Percentiles rank a stretch among this genome's conserved stretches.
These are phyloP conservation scores for Eilema griseolum DNA, from an alignment of 2,888 invertebrate species.

Conservation along the genomic window DNA sequence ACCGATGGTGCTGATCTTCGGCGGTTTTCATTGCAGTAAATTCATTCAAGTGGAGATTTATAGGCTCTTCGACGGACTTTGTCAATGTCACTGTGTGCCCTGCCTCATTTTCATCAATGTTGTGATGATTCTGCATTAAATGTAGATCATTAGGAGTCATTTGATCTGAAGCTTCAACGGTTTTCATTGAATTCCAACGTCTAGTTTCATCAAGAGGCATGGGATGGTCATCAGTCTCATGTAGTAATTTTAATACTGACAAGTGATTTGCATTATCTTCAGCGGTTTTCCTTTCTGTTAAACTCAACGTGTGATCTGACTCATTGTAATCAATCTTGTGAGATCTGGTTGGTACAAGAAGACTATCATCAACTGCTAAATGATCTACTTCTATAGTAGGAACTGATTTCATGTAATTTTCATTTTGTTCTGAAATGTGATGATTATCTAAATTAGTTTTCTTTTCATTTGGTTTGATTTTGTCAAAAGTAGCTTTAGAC, in stretches of 20 bases:
- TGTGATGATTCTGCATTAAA: constrained; percentile 12
- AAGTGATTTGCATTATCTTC: constrained; percentile 23
- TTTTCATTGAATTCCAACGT: constrained; percentile 6
- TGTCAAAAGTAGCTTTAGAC: neutral
- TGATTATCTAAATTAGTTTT: constrained; percentile 22
- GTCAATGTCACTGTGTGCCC: constrained; percentile 12
- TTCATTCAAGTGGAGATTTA: neutral
- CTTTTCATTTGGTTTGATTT: constrained; percentile 21
- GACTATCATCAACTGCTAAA: constrained; percentile 2
- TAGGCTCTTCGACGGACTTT: constrained; percentile 22
- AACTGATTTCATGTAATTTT: constrained; percentile 36
- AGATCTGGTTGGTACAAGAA: constrained; percentile 23
- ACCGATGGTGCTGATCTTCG: constrained; percentile 28
- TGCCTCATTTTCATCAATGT: constrained; percentile 10
- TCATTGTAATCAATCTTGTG: constrained; percentile 28
- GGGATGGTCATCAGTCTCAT: constrained; percentile 26
- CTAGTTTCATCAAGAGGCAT: neutral
- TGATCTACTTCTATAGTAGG: neutral
- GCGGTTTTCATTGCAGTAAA: constrained; percentile 35
- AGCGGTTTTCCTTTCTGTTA: constrained; percentile 41
- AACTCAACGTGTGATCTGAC: neutral
- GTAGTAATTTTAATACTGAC: neutral
- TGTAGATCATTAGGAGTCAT: neutral
- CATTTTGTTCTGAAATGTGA: constrained; percentile 23
- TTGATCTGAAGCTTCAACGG: neutral